These are phyloP conservation scores for Macrobrachium rosenbergii DNA, from an alignment of 1,140 invertebrate species.

Conservation along the genomic window DNA sequence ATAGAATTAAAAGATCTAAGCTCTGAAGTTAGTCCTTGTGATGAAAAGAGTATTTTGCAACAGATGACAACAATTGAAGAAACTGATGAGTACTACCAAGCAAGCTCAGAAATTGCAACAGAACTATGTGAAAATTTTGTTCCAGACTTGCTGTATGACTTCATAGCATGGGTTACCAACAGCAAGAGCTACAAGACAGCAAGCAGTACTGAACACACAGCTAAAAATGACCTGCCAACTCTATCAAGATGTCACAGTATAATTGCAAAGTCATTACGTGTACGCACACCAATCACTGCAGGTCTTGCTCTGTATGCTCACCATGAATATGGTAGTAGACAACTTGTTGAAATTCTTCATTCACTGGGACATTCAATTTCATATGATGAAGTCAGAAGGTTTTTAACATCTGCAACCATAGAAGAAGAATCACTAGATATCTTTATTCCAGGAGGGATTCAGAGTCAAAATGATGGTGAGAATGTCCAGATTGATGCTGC, in stretches of 20 bases:
- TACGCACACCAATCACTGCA: slow-evolving; percentile 16
- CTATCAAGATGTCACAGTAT: slow-evolving; percentile 23
- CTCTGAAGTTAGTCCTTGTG: neutral
- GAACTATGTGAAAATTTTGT: neutral
- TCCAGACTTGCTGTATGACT: slow-evolving; percentile 1
- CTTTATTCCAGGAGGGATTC: neutral
- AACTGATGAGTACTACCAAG: neutral
- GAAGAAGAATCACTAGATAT: too few species aligned
- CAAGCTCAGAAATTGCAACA: neutral
- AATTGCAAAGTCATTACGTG: slow-evolving; percentile 14
- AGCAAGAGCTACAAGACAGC: neutral
- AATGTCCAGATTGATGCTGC: slow-evolving; percentile 4
- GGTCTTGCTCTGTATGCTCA: slow-evolving; percentile 35
- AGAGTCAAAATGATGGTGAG: neutral
- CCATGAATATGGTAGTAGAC: slow-evolving; percentile 31
- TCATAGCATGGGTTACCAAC: slow-evolving; percentile 6
- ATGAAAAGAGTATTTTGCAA: neutral
- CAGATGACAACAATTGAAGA: slow-evolving; percentile 3
- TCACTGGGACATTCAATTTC: slow-evolving; percentile 11
- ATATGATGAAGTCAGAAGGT: slow-evolving; percentile 26
- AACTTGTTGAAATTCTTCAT: slow-evolving; percentile 25
- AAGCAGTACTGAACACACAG: neutral
- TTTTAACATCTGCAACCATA: slow-evolving; percentile 5
- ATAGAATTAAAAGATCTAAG: neutral
- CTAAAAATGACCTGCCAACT: neutral